These are phyloP conservation scores for Monopterus albus DNA, from an alignment of 2,113 vertebrate genomes.

Conservation along the genomic window DNA sequence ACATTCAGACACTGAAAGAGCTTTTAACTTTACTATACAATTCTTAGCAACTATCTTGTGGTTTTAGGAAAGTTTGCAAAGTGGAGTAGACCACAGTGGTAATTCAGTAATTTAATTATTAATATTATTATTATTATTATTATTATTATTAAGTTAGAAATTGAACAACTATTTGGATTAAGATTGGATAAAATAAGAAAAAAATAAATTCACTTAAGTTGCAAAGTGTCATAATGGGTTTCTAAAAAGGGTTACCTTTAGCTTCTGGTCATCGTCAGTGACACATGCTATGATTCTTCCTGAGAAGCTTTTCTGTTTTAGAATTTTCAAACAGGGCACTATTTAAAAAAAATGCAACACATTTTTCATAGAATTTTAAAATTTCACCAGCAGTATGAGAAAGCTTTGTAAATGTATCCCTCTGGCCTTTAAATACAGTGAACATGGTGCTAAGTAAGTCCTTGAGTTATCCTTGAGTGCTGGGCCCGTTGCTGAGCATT, in stretches of 20 bases:
- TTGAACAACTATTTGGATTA: no score
- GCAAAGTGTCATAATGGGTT: no score
- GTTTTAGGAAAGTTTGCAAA: neutral
- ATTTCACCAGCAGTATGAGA: constrained; percentile 2
- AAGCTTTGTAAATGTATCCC: constrained; percentile 8
- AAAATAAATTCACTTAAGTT: no score
- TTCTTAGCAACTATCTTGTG: neutral
- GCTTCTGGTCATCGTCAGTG: no score
- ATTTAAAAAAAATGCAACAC: constrained; percentile 1
- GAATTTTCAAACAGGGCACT: neutral
- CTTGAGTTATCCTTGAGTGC: constrained; percentile 1
- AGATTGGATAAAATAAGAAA: no score
- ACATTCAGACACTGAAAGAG: neutral
- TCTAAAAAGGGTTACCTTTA: no score
- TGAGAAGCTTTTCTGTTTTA: neutral
- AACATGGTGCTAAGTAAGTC: constrained; percentile 10
- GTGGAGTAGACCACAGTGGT: neutral
- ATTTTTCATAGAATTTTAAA: no score
- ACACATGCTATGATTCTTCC: no score
- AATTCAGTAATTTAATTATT: no score
- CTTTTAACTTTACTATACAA: neutral
- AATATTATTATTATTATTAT: no score
- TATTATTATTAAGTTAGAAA: no score
- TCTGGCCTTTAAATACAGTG: neutral
- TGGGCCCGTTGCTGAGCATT: neutral